Conservation (phyloP, 2,113 vertebrate genomes). For the Zosterops pallidus region DNA sequence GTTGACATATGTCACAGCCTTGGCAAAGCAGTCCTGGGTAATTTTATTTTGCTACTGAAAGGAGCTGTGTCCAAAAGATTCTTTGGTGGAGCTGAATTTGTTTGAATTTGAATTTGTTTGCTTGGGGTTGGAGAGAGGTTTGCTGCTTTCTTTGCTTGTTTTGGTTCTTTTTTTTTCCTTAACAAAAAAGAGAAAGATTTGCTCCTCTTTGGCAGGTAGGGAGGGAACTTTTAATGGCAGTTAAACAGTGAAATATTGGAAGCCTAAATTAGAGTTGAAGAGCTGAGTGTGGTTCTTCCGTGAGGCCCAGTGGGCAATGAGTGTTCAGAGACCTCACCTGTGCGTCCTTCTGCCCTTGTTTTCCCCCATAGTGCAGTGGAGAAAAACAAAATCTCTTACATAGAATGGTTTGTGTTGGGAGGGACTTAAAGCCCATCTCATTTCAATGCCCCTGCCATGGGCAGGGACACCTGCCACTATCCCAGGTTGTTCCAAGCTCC, state of each 20-base stretch:
- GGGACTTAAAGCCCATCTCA: too few species aligned
- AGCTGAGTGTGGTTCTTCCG: neutral
- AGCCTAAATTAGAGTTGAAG: neutral
- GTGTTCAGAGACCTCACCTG: neutral
- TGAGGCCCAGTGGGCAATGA: neutral
- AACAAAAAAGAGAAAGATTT: neutral
- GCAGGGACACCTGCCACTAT: accelerated
- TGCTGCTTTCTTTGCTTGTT: neutral
- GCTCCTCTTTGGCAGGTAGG: neutral
- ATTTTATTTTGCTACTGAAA: neutral
- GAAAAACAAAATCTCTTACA: neutral
- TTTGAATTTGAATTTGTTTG: neutral
- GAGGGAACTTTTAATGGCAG: accelerated
- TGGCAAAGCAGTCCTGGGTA: neutral
- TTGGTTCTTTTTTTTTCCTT: too few species aligned
- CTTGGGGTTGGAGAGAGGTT: neutral
- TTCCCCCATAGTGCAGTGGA: neutral
- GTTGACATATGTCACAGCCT: neutral
- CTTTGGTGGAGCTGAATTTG: neutral
- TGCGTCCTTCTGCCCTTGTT: neutral
- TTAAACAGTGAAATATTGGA: neutral
- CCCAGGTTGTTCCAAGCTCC: accelerated
- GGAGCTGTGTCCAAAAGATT: neutral
- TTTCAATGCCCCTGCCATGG: accelerated
- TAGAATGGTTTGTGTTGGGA: neutral